A percentile compares a stretch with the other conserved stretches of the same genome.
phyloP scores from a whole-genome alignment of 2,113 vertebrate species.

The Bolborhynchus lineola region DNA sequence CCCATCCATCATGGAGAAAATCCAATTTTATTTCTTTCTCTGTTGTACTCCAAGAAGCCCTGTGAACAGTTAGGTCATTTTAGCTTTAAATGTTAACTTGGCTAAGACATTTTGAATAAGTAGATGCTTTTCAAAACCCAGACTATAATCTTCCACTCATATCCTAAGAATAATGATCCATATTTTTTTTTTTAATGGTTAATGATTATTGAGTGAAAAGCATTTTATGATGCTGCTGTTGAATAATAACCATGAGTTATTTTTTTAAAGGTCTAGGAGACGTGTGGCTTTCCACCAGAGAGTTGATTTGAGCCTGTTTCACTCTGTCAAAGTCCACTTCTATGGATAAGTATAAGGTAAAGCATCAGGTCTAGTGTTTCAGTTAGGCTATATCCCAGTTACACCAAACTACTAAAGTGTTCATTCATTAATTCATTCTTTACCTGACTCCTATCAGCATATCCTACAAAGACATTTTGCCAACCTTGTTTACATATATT shows the following conservation, averaged over 20 bases:
- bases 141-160: not conserved
- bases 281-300: not conserved
- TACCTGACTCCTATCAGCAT: slow-evolving; percentile 1
- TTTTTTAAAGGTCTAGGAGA: not conserved
- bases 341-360: not conserved
- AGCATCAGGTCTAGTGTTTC: not conserved
- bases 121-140: not conserved
- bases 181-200: not conserved
- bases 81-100: slow-evolving; percentile 24
- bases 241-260: not conserved
- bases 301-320: not conserved
- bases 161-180: not conserved
- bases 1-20: slow-evolving; percentile 50
- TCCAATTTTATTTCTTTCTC: slow-evolving; percentile 51
- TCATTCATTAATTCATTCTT: slow-evolving; percentile 26
- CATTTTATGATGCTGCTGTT: not conserved
- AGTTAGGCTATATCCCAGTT: not conserved
- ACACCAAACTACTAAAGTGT: not conserved
- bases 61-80: slow-evolving; percentile 51
- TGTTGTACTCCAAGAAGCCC: slow-evolving; percentile 34
- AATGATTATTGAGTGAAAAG: not conserved
- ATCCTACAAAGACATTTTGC: slow-evolving; percentile 32
- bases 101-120: slow-evolving; percentile 24
- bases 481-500: slow-evolving; percentile 53
- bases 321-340: not conserved